A percentile compares a stretch with the other conserved stretches of the same genome.
phyloP scores from a whole-genome alignment of 2,113 vertebrate genomes.

The Pipa parva region DNA sequence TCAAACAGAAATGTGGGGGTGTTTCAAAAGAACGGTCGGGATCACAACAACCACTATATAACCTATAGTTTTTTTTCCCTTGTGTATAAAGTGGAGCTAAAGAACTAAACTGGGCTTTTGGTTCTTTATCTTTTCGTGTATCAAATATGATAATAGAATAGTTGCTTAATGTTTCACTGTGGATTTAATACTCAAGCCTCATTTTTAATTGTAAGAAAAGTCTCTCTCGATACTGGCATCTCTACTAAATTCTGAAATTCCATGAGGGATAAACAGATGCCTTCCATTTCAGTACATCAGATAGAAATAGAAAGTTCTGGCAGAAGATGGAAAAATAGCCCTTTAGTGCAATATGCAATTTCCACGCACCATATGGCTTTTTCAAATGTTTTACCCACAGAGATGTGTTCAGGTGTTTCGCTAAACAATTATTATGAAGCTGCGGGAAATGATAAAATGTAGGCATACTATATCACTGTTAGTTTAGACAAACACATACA shows the following conservation, averaged over 20 bases:
- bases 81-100: no score
- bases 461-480: no score
- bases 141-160: no score
- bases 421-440: slow-evolving; percentile 46
- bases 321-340: slow-evolving; percentile 46
- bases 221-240: slow-evolving; percentile 48
- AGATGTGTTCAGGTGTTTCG: slow-evolving; percentile 48
- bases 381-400: slow-evolving; percentile 48
- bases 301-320: slow-evolving; percentile 50
- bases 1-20: no score
- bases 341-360: slow-evolving; percentile 46
- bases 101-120: no score
- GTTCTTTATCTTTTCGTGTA: no score
- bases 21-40: no score
- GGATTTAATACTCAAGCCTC: no score
- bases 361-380: slow-evolving; percentile 54
- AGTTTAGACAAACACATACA: no score
- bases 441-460: neutral
- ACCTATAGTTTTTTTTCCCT: no score
- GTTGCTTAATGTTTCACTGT: no score
- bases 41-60: no score
- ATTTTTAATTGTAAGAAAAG: slow-evolving; percentile 52
- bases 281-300: slow-evolving; percentile 53
- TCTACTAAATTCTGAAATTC: slow-evolving; percentile 42
- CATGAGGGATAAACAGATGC: slow-evolving; percentile 57